These are phyloP conservation scores for Orthosia gracilis DNA, from an alignment of 2,888 invertebrate genomes.

Conservation along the genomic window DNA sequence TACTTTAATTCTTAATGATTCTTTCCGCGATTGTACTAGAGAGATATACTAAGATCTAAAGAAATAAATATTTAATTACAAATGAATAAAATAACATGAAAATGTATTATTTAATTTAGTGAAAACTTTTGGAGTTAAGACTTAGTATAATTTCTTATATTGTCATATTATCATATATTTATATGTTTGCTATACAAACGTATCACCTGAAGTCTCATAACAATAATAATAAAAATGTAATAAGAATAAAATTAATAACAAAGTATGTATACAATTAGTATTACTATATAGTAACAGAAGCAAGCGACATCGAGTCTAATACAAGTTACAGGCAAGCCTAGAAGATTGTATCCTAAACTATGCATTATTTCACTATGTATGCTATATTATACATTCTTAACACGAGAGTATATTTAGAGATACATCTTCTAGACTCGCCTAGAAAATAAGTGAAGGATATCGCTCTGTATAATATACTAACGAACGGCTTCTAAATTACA, in stretches of 20 bases:
- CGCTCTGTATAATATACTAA: slow-evolving; percentile 60
- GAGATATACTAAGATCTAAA: slow-evolving; percentile 67
- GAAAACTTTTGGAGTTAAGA: slow-evolving; percentile 71
- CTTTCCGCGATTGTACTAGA: slow-evolving; percentile 75
- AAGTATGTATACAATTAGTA: slow-evolving; percentile 64
- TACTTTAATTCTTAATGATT: slow-evolving; percentile 59
- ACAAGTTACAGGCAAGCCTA: slow-evolving; percentile 57
- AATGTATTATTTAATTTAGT: slow-evolving; percentile 67
- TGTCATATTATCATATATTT: slow-evolving; percentile 70
- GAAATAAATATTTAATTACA: slow-evolving; percentile 68
- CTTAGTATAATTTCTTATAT: slow-evolving; percentile 75
- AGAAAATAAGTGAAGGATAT: slow-evolving; percentile 63
- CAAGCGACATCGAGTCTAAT: slow-evolving; percentile 71
- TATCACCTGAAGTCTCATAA: slow-evolving; percentile 71
- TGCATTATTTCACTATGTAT: slow-evolving; percentile 29
- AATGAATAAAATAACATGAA: slow-evolving; percentile 68
- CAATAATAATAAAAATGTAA: slow-evolving; percentile 72
- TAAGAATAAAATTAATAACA: slow-evolving; percentile 78
- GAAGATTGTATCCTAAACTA: slow-evolving; percentile 35
- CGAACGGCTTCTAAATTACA: slow-evolving; percentile 52
- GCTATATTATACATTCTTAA: slow-evolving; percentile 23
- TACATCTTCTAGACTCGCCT: slow-evolving; percentile 47
- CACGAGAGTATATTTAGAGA: slow-evolving; percentile 13
- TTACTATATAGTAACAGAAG: slow-evolving; percentile 72
- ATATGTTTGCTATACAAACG: slow-evolving; percentile 70